phyloP scores from a whole-genome alignment of 2,888 invertebrate genomes.

The Epiblema foenella region DNA sequence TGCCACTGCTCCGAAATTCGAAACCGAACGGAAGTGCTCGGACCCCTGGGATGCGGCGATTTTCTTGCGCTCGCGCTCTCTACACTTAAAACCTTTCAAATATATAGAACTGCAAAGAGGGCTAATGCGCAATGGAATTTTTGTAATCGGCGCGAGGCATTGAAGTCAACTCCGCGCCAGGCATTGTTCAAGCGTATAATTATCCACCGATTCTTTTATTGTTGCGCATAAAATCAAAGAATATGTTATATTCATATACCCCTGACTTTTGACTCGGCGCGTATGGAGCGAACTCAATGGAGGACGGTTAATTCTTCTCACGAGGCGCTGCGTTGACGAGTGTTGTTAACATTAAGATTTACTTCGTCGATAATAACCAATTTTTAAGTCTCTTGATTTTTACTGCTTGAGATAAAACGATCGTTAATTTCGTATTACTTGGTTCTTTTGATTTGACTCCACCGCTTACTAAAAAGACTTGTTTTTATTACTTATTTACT shows the following conservation, averaged over 20 bases:
- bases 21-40: conserved; percentile 81
- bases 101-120: conserved; percentile 64
- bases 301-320: conserved; percentile 84
- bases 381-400: conserved; percentile 13
- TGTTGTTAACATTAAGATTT: conserved; percentile 48
- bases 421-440: conserved; percentile 17
- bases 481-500: not conserved
- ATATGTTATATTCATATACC: conserved; percentile 79
- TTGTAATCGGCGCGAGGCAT: conserved; percentile 70
- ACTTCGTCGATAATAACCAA: conserved; percentile 28
- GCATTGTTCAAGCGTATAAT: conserved; percentile 81
- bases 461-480: not conserved
- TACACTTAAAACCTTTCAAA: conserved; percentile 59
- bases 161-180: conserved; percentile 75
- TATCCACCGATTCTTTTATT: conserved; percentile 77
- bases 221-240: conserved; percentile 79
- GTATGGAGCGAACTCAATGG: conserved; percentile 73
- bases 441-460: not conserved
- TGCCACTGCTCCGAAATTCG: conserved; percentile 67
- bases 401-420: conserved; percentile 15
- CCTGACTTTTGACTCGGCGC: conserved; percentile 80
- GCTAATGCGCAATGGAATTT: conserved; percentile 71
- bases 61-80: conserved; percentile 77
- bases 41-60: conserved; percentile 78
- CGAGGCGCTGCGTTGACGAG: conserved; percentile 65